Base-by-base conservation (phyloP, 2,797 vertebrate species). In the Chelmon rostratus region DNA sequence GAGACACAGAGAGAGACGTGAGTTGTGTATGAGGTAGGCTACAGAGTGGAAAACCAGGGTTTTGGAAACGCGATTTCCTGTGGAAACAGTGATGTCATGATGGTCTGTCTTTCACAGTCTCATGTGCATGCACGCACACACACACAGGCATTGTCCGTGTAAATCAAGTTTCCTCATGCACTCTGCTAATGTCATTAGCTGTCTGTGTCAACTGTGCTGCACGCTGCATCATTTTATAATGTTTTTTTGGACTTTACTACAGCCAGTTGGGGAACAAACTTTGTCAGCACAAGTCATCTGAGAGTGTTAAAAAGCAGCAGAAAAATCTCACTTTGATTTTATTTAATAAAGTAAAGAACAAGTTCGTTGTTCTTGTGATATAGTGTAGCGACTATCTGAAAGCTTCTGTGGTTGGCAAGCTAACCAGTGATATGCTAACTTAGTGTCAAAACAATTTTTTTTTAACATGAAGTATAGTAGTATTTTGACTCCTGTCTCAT, bases 81-180 rank as follows among this genome's bases (percentile, higher is more conserved):
- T 95, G 94, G 94, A 95, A 96, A 95, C 70, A 90, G 80, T 95
- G 94, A 96, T 93, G 93, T 94, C 91, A 94, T 76, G 53, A 83
- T 68, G 73, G 86, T 89, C 82, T 84, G 82, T 87, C 68, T 90
- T 89, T 92, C 83, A 78, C 83, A 80, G 82, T 72, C 86, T 88
- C 77, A 76, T 53, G 38, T 38, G 58, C 77, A 75, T n/a, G 3
- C 62, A 35, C 62, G 57, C 68, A 63, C 68, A 70, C 78, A 74
- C 71, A 50, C 68, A 50, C 69, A 58, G 9, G 19, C 68, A 83
- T 78, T 87, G 82, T 84, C 74, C 79, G 63, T 64, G 68, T 81
- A 70, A 91, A 87, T 80, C 72, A 77, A 23, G 16, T 57, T 78
- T 79, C 80, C 70, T 76, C 54, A 49, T 69, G 58, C 46, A 57